Conservation (phyloP, 2,113 vertebrate species). For the Pterocles orientalis region DNA sequence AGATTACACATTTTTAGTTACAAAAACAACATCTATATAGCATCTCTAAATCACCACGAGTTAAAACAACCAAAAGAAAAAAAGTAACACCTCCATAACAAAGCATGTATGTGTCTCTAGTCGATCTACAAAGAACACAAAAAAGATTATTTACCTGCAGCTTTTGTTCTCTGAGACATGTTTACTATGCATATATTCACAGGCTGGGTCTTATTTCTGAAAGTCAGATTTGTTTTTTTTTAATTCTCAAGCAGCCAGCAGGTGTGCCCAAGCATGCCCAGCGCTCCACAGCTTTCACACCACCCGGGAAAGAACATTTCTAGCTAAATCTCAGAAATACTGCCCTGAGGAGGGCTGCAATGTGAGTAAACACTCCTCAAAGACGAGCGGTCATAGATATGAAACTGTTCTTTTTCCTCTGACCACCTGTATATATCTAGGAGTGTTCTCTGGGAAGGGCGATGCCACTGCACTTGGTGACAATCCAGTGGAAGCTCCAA, state of each 20-base stretch:
- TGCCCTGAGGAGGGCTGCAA: fast-evolving
- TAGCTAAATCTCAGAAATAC: not conserved
- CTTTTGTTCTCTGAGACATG: not conserved
- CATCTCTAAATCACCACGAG: not conserved
- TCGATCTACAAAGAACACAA: not conserved
- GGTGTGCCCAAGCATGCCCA: not conserved
- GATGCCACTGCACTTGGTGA: too few species aligned
- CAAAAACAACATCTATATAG: not conserved
- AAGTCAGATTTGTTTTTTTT: not conserved
- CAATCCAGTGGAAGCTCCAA: not conserved
- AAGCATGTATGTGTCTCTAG: not conserved
- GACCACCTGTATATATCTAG: too few species aligned
- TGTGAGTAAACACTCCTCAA: not conserved
- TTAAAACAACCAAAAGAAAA: not conserved
- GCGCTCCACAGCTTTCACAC: fast-evolving
- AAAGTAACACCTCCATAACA: not conserved
- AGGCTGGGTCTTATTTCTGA: not conserved
- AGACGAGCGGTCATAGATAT: not conserved
- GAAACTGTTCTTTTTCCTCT: not conserved
- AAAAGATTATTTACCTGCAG: not conserved
- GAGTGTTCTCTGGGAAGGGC: not conserved
- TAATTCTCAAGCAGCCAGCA: not conserved
- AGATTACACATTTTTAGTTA: not conserved
- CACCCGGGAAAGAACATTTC: fast-evolving
- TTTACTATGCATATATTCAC: not conserved